These are phyloP conservation scores for Eclectus roratus DNA, from an alignment of 2,113 vertebrate genomes.

Conservation along the genomic window DNA sequence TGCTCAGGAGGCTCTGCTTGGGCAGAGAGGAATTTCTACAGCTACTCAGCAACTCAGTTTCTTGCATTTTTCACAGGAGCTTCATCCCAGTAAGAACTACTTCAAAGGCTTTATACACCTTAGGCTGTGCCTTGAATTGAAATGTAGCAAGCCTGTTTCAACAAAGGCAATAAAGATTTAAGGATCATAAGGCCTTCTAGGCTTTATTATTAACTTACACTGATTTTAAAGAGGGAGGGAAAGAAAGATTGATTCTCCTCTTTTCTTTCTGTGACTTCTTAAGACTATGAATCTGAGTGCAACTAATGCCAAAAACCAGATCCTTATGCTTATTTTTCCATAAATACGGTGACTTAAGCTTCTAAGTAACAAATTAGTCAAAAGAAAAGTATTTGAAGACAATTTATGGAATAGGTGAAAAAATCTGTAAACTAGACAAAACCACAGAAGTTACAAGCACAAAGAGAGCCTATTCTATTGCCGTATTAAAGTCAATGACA, in stretches of 20 bases:
- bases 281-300: background rate
- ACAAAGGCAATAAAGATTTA: conserved; percentile 6
- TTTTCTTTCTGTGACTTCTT: background rate
- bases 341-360: background rate
- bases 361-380: background rate
- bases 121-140: background rate
- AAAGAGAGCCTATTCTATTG: background rate
- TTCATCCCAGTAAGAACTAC: background rate
- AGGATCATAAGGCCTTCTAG: background rate
- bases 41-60: background rate
- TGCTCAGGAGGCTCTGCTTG: background rate
- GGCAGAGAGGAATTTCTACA: background rate
- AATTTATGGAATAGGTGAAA: background rate
- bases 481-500: background rate
- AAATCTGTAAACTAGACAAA: background rate
- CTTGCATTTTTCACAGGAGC: background rate
- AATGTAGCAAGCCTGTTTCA: conserved; percentile 7
- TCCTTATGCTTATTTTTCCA: background rate
- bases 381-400: background rate
- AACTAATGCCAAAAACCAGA: background rate
- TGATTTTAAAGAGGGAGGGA: background rate
- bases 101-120: conserved; percentile 1
- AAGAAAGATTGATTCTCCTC: background rate
- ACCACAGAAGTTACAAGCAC: background rate
- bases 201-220: background rate